Evolutionary conservation across 2,113 vertebrate species (phyloP).

Genomic region (Chiloscyllium plagiosum): DNA sequence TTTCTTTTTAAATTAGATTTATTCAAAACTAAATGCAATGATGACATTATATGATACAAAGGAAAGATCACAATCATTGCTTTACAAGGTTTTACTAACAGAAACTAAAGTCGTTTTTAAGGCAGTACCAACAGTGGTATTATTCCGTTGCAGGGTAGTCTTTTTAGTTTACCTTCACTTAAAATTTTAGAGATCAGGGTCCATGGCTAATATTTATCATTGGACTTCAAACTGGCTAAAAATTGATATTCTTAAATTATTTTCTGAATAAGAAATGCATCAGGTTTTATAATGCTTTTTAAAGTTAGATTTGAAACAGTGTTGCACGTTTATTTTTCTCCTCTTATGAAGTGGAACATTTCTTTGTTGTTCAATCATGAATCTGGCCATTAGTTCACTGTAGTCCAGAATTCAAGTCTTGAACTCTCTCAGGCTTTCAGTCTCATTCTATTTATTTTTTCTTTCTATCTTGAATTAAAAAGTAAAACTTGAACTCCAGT

Average conservation of each 20-base stretch:
- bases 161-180: not conserved
- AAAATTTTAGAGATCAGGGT: not conserved
- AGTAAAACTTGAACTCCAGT: not conserved
- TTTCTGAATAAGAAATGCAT: not conserved
- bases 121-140: not conserved
- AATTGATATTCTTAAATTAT: not conserved
- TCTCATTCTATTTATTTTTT: not conserved
- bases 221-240: not conserved
- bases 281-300: not conserved
- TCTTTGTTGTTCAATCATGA: not conserved
- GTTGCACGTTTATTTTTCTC: not conserved
- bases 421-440: not conserved
- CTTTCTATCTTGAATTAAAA: not conserved
- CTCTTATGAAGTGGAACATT: not conserved
- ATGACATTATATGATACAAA: not conserved
- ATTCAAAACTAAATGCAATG: not conserved
- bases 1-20: not conserved
- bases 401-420: not conserved
- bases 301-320: not conserved
- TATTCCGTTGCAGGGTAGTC: not conserved
- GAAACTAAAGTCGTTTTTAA: not conserved
- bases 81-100: not conserved
- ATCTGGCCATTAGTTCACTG: not conserved
- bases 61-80: not conserved
- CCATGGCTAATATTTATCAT: not conserved